Base-by-base conservation (phyloP, 2,888 invertebrate genomes). In the Leptinotarsa juncta region DNA sequence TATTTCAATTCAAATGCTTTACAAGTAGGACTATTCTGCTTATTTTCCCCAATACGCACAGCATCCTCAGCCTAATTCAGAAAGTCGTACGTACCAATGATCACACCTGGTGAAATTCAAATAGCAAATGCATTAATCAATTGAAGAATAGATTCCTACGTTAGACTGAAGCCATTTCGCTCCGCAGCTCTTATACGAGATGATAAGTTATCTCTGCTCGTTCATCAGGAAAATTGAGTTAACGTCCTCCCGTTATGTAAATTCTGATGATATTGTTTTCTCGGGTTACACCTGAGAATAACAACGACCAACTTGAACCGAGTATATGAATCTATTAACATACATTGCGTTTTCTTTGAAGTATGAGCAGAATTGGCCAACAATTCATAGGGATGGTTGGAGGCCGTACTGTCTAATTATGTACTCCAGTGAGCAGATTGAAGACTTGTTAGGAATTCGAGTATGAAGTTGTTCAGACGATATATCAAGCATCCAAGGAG, bases 201-300 rank as follows among this genome's bases (percentile, higher is more conserved):
- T 7, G 23, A 57, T 57, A 18, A 20, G 20, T 20, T 18, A 20
- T 57, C 20, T 57, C 20, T 20, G 57, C 20, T 57, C 14, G 14
- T 57, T 20, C 57, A 57, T 20, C 10, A 57, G 23, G 57, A 57
- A 57, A 57, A 57, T 57, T 57, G 12, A 57, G 57, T 57, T 20
- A 10, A 7, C 14, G 14, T 57, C 57, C 14, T 18, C 7, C 57
- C 14, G 20, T 20, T 57, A 57, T 57, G 57, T 23, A 57, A 57
- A 57, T 57, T 23, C 4, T 12, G 57, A 57, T 57, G 57, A 57
- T 57, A 57, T 57, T 57, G 57, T 57, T 20, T 57, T 20, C 57
- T n/a, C 20, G 12, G 16, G 18, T 10, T 20, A 57, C 57, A 57
- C 57, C 57, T 57, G 57, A 57, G 20, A 57, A 57, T 57, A 57